These are phyloP conservation scores for Nothoprocta perdicaria DNA, from an alignment of 2,113 vertebrate genomes.

Conservation along the genomic window DNA sequence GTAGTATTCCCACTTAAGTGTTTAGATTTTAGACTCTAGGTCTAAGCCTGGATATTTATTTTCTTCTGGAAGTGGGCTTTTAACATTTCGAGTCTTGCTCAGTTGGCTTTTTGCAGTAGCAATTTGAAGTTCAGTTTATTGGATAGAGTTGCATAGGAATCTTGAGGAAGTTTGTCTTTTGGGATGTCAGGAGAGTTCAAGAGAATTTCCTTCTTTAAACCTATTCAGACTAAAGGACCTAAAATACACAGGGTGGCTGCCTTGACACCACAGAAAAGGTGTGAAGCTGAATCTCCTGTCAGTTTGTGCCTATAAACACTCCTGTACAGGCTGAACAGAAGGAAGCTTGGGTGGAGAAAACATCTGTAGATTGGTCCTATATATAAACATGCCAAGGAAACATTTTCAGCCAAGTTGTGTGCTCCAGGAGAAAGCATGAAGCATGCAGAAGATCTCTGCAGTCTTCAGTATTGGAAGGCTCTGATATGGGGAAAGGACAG, in stretches of 20 bases:
- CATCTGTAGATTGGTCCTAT: neutral
- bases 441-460: neutral
- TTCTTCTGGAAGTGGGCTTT: neutral
- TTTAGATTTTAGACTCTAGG: neutral
- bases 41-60: neutral
- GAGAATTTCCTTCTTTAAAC: neutral
- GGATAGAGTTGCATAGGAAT: neutral
- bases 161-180: neutral
- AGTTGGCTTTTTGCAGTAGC: neutral
- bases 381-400: neutral
- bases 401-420: neutral
- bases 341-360: neutral
- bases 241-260: neutral
- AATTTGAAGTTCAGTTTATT: neutral
- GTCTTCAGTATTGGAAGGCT: neutral
- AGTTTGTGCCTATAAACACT: neutral
- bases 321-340: neutral
- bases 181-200: neutral
- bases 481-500: neutral
- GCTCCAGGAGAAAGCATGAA: neutral
- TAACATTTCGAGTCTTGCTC: neutral
- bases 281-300: neutral
- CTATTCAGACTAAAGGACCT: neutral
- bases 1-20: neutral
- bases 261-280: neutral